phyloP scores from a whole-genome alignment of 2,113 vertebrate species.

The Mola mola region DNA sequence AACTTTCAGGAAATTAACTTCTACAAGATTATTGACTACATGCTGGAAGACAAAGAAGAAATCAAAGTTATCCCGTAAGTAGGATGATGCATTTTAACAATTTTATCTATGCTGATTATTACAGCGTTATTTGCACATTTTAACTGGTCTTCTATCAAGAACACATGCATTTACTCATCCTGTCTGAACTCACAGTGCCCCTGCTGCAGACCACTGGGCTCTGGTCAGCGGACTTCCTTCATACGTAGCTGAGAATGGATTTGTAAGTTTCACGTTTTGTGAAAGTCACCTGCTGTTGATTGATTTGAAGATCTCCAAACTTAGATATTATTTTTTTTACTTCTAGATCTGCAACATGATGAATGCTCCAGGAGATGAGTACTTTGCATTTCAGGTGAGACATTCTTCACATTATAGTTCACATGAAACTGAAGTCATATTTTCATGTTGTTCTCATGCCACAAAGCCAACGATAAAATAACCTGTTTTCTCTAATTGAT shows the following conservation, averaged over 20 bases:
- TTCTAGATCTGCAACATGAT: constrained; percentile 95
- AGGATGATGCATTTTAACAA: background rate
- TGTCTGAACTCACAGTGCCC: constrained; percentile 79
- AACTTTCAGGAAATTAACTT: constrained; percentile 88
- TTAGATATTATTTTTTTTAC: constrained; percentile 4
- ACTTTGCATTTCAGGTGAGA: constrained; percentile 90
- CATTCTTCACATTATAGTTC: background rate
- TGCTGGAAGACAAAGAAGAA: constrained; percentile 92
- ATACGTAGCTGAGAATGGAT: constrained; percentile 94
- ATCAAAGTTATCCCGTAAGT: constrained; percentile 96
- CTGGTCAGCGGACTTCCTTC: constrained; percentile 88
- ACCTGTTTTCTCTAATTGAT: background rate
- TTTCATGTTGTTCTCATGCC: background rate
- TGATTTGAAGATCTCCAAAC: background rate
- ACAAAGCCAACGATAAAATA: background rate
- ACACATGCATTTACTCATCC: background rate
- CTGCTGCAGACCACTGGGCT: constrained; percentile 92
- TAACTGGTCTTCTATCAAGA: background rate
- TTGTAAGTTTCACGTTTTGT: constrained; percentile 84
- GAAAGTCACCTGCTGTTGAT: background rate
- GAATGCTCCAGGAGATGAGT: constrained; percentile 88
- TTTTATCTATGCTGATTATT: background rate
- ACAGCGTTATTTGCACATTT: background rate
- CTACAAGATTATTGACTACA: constrained; percentile 94
- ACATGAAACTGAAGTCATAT: background rate